These are phyloP conservation scores for Serranus cabrilla DNA, from an alignment of 2,797 vertebrate genomes.

Conservation along the genomic window DNA sequence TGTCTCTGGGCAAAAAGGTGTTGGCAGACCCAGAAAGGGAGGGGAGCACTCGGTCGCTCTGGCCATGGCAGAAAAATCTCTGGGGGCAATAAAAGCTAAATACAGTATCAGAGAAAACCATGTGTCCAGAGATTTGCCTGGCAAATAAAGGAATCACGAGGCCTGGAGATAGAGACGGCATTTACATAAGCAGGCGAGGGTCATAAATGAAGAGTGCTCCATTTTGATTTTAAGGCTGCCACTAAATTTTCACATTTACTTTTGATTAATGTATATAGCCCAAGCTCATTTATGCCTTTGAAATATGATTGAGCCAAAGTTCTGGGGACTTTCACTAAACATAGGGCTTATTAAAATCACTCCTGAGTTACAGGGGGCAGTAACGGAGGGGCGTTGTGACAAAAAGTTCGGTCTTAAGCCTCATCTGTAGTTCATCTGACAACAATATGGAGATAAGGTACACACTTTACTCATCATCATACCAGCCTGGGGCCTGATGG, in stretches of 20 bases:
- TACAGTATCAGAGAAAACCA: conserved; percentile 43
- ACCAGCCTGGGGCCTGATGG: conserved; percentile 46
- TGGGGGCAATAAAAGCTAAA: conserved; percentile 59
- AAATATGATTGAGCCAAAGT: conserved; percentile 22
- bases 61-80: conserved; percentile 42
- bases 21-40: not conserved
- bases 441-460: conserved; percentile 34
- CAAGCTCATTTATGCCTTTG: conserved; percentile 20
- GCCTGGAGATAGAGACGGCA: conserved; percentile 42
- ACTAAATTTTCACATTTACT: conserved; percentile 11
- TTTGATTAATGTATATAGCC: conserved; percentile 15
- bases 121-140: conserved; percentile 50
- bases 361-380: conserved; percentile 8
- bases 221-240: conserved; percentile 30
- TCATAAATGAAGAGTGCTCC: conserved; percentile 28
- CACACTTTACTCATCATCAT: conserved; percentile 18
- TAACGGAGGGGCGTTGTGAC: conserved; percentile 7
- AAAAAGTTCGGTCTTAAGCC: conserved; percentile 10
- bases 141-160: conserved; percentile 56
- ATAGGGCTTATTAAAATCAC: conserved; percentile 1
- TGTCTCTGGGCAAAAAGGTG: conserved; percentile 24
- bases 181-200: conserved; percentile 63
- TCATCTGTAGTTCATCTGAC: conserved; percentile 18
- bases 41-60: conserved; percentile 6
- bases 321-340: conserved; percentile 12